Evolutionary conservation across 2,797 vertebrate species (phyloP).

Genomic region (Cyprinella venusta): DNA sequence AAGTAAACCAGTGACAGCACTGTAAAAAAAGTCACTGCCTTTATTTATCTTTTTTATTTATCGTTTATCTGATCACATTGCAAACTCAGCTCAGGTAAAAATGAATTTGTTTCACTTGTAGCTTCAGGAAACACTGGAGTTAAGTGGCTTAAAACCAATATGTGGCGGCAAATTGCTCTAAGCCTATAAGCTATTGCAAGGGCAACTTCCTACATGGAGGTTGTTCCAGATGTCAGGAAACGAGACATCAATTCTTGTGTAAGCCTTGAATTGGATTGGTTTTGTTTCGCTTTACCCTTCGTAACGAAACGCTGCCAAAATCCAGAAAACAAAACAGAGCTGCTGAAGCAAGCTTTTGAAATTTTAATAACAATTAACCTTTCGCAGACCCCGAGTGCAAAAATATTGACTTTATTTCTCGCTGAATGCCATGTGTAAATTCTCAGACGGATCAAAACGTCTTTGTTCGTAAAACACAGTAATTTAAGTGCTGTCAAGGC

Average conservation of each 20-base stretch:
- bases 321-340: background rate
- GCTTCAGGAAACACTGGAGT: background rate
- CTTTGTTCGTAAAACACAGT: conserved; percentile 3
- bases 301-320: background rate
- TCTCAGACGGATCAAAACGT: background rate
- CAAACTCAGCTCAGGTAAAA: background rate
- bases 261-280: conserved; percentile 14
- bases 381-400: conserved; percentile 18
- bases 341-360: background rate
- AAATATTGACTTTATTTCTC: conserved; percentile 46
- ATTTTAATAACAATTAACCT: conserved; percentile 40
- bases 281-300: background rate
- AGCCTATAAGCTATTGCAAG: background rate
- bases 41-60: no score
- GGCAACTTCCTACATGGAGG: background rate
- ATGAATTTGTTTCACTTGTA: background rate
- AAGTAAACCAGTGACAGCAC: no score
- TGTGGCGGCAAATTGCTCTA: conserved; percentile 15
- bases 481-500: background rate
- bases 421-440: background rate
- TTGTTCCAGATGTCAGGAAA: conserved; percentile 2
- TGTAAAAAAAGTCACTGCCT: background rate
- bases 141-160: conserved; percentile 8
- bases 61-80: background rate
- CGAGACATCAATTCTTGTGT: background rate